Evolutionary conservation across 2,797 vertebrate genomes (phyloP), one percentile per base, ranked within the genome.

Genomic region (Falco cherrug): DNA sequence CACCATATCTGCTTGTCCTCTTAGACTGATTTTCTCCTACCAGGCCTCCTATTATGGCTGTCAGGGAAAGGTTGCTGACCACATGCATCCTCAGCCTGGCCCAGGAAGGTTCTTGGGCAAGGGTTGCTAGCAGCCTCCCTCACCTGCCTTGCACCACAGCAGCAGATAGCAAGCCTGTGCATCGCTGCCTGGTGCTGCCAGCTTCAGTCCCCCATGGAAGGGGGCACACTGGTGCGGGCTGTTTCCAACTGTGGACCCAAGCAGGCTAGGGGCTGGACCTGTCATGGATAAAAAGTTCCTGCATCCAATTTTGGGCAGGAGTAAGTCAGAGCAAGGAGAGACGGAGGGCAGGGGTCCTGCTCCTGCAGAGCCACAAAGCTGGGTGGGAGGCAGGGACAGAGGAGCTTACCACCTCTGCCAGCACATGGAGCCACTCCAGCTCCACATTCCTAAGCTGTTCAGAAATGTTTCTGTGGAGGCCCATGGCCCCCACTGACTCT

Each of bases 401-500:
- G 69, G 80, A 95, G 74, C 10, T 1, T 94, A 81, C 94, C 78
- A 67, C 93, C 87, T 93, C 90, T 87, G 4, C 96, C 95, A 89
- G 84, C 82, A 93, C 85, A 89, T 87, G 94, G 96, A 98, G 91
- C 21, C 10, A 96, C 97, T 98, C 98, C 98, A 98, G 96, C 94
- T 94, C 95, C 13, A 73, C 97, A 98, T 98, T 98, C 98, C 97
- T 97, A 95, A 97, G 93, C 78, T 3, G 65, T 97, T 98, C 97
- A 68, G 97, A 97, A 98, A 98, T 83, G 90, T 73, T 91, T 92
- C 94, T 95, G 95, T 10, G 10, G 95, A 95, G 97, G 97, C 97
- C 98, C 95, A 74, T 61, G 53, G 93, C 97, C 92, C 96, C 91
- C 94, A 96, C 75, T 93, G 91, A 94, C 93, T 97, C 65, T 0